Evolutionary conservation across 2,797 vertebrate genomes (phyloP), one percentile per base, ranked within the genome.

Genomic region (Silurus aristotelis): DNA sequence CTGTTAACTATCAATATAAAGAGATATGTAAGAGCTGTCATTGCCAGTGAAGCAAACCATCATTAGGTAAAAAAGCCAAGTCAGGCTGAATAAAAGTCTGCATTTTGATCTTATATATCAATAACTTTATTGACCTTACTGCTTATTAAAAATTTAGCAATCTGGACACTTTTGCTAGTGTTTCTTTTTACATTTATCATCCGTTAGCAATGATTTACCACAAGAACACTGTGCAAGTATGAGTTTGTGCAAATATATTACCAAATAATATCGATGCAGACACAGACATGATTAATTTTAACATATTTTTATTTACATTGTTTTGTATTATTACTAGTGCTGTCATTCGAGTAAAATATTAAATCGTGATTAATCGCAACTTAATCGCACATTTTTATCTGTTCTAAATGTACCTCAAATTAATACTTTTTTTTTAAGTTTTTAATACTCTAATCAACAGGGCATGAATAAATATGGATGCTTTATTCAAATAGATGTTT

Each of bases 1-100:
- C 17, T 70, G 17, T 52, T 52, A 52, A 52, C 67, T 70, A 0
- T 70, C 17, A 68, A 68, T 63, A 10, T 52, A 10, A 52, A 52
- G 6, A 52, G 38, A 38, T 38, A 38, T 38, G 3, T 38, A 19
- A 48, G 5, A 14, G 13, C 19, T 48, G 10, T 22, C 10, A 52
- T 10, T 48, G 43, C 20, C 60, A 82, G 63, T 72, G 55, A 78
- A 78, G 80, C 83, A 83, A 78, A 72, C 73, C 38, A 85, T 68
- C 78, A 87, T 84, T 84, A 80, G 76, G 55, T 63, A 22, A n/a
- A 63, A 63, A 63, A 63, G 22, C 31, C 25, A 15, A 67, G 27
- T 25, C 10, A 46, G 9, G 38, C 38, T 38, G 38, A 38, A 38
- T 38, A 38, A 38, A 38, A 38, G 38, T 46, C 38, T 71, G 19